Evolutionary conservation across 2,888 invertebrate genomes (phyloP), one percentile per base, ranked within the genome.

Genomic region (Drosophila putrida): DNA sequence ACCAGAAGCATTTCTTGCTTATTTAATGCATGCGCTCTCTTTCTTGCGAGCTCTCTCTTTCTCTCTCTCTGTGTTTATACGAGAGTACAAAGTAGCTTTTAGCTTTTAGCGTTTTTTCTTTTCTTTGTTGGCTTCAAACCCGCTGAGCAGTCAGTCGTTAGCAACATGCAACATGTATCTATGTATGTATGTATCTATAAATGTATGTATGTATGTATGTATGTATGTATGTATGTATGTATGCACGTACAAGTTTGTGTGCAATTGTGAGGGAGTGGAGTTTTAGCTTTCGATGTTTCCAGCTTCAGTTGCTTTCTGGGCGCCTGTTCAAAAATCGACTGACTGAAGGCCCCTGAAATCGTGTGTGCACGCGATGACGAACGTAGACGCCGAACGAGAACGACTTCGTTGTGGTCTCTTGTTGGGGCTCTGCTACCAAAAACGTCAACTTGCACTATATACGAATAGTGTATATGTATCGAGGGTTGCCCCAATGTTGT

Each of bases 331-430:
- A 86, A 90, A 86, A 90, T 88, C 88, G 87, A 90, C 90, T 90
- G 85, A 86, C 87, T 88, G 81, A 83, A 85, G 90, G 90, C 91
- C 91, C 90, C 90, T 90, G 90, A 88, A 88, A 78, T 87, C 80
- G 84, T 81, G 62, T 64, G 53, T 27, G 51, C 69, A 69, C 80
- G 73, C 80, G 72, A 77, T 71, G 71, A 59, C 64, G 36, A 59
- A 47, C 54, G 41, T 54, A 36, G 49, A 43, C 38, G 20, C 20
- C 20, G 20, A 20, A 20, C 20, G 20, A 43, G 28, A 57, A 46
- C 10, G 38, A 62, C 76, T 75, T 66, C 66, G 76, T 70, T 49
- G 57, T 20, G 57, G 51, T 28, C 58, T 47, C 63, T 41, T 38
- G 43, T 44, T 54, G 49, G 15, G 43, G 43, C 54, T 39, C 59